These are phyloP conservation scores for Muscicapa comitata DNA, from an alignment of 2,797 vertebrate genomes.

Conservation along the genomic window DNA sequence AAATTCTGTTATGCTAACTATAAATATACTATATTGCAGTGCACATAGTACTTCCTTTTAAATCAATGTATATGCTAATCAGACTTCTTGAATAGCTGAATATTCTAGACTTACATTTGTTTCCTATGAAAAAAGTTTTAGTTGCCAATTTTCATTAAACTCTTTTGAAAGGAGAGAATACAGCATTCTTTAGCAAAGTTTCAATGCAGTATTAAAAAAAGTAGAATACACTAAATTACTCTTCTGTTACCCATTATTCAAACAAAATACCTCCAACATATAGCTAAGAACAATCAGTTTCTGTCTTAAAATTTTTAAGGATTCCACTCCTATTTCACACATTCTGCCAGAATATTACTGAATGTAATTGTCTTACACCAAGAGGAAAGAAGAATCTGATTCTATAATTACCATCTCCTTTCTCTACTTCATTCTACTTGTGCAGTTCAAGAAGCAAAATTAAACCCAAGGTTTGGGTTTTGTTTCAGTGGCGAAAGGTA, in stretches of 20 bases:
- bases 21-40: not conserved
- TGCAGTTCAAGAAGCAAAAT: not conserved
- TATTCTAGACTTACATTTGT: not conserved
- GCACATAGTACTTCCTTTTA: not conserved
- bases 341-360: not conserved
- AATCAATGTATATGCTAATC: not conserved
- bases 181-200: not conserved
- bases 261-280: not conserved
- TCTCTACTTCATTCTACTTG: not conserved
- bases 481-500: not conserved
- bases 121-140: not conserved
- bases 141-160: not conserved
- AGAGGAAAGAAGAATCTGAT: not conserved
- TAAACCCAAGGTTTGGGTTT: not conserved
- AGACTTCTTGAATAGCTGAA: not conserved
- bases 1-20: not conserved
- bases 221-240: not conserved
- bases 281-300: not conserved
- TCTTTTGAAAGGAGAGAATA: not conserved
- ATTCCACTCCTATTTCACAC: not conserved
- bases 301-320: not conserved
- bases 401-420: not conserved
- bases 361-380: not conserved
- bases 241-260: not conserved
- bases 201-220: not conserved